Evolutionary conservation across 2,888 invertebrate genomes (phyloP).

Genomic region (Hipparchia sbordonii): DNA sequence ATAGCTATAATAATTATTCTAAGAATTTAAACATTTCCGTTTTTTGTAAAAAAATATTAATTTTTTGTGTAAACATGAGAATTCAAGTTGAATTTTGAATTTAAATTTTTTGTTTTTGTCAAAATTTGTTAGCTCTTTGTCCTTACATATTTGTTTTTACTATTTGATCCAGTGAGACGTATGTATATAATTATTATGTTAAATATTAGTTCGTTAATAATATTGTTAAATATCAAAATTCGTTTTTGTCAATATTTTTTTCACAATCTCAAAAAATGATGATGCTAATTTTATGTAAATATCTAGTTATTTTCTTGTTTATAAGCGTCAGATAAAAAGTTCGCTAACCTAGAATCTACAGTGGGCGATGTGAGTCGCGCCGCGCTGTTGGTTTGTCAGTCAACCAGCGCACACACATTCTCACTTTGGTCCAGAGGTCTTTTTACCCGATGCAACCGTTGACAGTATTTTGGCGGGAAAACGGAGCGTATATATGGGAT

Average conservation of each 20-base stretch:
- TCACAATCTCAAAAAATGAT: background rate
- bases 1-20: background rate
- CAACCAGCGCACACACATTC: too few relatives aligned
- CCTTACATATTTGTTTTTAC: background rate
- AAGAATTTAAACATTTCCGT: background rate
- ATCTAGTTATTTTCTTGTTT: too few relatives aligned
- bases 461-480: constrained; percentile 19
- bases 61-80: background rate
- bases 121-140: constrained; percentile 1
- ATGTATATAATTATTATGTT: too few relatives aligned
- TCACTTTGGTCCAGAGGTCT: background rate
- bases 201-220: background rate
- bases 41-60: background rate
- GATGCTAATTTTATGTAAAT: background rate
- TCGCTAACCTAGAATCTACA: too few relatives aligned
- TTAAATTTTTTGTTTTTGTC: background rate
- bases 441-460: background rate
- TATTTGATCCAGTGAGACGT: background rate
- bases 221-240: background rate
- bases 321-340: too few relatives aligned
- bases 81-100: background rate
- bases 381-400: too few relatives aligned
- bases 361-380: too few relatives aligned
- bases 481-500: constrained; percentile 27
- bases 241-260: background rate